These are phyloP conservation scores for Emys orbicularis DNA, from an alignment of 2,797 vertebrate species.

Conservation along the genomic window DNA sequence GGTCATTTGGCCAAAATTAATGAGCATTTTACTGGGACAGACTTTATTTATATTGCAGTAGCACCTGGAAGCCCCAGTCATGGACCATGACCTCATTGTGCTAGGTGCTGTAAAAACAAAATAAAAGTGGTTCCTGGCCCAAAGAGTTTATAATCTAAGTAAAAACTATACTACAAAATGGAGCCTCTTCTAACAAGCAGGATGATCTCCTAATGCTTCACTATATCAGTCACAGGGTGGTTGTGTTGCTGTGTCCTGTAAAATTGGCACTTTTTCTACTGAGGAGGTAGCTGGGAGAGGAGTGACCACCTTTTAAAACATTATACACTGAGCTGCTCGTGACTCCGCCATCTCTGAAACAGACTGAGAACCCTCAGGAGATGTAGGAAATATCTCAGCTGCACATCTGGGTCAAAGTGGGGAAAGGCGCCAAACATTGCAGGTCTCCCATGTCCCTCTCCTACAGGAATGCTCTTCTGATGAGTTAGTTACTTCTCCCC, in stretches of 20 bases:
- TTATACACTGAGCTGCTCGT: not conserved
- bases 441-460: not conserved
- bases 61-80: not conserved
- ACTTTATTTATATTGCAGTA: rapidly evolving
- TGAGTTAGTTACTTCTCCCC: not conserved
- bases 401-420: not conserved
- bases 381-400: rapidly evolving
- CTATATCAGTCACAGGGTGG: not conserved
- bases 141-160: not conserved
- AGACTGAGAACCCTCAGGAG: not conserved
- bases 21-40: not conserved
- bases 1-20: not conserved
- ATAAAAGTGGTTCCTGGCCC: not conserved
- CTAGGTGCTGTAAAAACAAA: not conserved
- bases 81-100: not conserved
- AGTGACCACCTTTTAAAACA: not conserved
- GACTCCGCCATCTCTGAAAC: not conserved
- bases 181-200: not conserved
- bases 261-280: not conserved
- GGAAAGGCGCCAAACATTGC: not conserved
- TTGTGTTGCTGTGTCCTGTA: not conserved
- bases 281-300: not conserved
- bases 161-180: not conserved
- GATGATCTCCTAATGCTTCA: not conserved
- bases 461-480: not conserved